Evolutionary conservation across 2,888 invertebrate species (phyloP), one percentile per base, ranked within the genome.

Genomic region (Eristalis pertinax): DNA sequence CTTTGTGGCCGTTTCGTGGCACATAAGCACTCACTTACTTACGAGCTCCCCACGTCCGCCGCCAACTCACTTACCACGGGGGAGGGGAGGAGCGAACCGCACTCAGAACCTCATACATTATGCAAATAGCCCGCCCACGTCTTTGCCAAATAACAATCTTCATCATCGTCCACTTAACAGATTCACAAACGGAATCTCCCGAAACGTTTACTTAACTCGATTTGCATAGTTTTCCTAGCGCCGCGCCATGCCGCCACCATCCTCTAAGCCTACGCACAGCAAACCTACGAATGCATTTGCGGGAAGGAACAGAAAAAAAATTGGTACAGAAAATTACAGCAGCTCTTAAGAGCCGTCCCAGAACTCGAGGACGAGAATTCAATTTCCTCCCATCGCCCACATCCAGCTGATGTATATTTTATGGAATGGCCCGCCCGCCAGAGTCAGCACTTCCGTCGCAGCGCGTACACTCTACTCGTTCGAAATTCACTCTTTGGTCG

Each of bases 361-460:
- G 50, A 19, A 22, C 77, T 72, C 13, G 58, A 62, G 43, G 65
- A 41, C 70, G 68, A 26, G 79, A 73, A 79, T 73, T 79, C 65
- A 79, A 79, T 68, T 68, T 68, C 68, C 62, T 50, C 38, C 38
- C 67, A 35, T 74, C 26, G 3, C 13, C 60, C 60, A 24, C 60
- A 68, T 68, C 62, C 62, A 60, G 32, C 35, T 74, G 62, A 74
- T 80, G 80, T 80, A 80, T 74, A 67, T 68, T 80, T 80, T 56
- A 68, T 74, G 65, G 62, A 50, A 62, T 35, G 58, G 60, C 60
- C 22, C n/a, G 70, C 41, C 56, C 22, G 15, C 35, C 38, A 41
- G 19, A 63, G 56, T 62, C 50, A 19, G 19, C 26, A 24, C 60
- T 60, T 29, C 60, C 60, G 60, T 26, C 50, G 60, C 26, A 13